Evolutionary conservation across 2,113 vertebrate genomes (phyloP).

Genomic region (Pimephales promelas): DNA sequence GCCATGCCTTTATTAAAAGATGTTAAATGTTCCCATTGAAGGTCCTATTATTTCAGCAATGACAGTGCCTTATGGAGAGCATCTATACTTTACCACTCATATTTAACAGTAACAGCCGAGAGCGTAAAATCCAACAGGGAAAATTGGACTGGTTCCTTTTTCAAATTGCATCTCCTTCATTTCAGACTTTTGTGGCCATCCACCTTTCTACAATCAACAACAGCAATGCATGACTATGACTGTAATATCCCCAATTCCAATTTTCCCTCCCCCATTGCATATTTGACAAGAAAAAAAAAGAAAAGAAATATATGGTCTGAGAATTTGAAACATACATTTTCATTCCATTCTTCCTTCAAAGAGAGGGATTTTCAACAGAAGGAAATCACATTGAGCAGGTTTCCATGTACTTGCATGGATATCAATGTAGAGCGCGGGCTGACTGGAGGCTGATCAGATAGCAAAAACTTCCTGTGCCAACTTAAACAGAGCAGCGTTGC

Average conservation of each 20-base stretch:
- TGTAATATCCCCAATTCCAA: not conserved
- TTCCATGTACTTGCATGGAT: not conserved
- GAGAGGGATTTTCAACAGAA: not conserved
- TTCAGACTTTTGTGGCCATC: not conserved
- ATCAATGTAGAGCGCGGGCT: not conserved
- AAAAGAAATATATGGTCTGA: not conserved
- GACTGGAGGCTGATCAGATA: constrained; percentile 11
- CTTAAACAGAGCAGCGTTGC: not conserved
- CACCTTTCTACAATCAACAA: not conserved
- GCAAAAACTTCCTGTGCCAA: not conserved
- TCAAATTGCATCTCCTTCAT: not conserved
- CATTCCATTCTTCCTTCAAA: not conserved
- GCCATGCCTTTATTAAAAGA: constrained; percentile 8
- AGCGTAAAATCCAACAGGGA: not conserved
- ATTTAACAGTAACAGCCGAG: not conserved
- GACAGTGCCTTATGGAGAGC: not conserved
- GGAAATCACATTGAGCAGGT: not conserved
- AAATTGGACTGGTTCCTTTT: not conserved
- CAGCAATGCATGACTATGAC: not conserved
- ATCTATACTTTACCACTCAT: not conserved
- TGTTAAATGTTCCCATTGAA: not conserved
- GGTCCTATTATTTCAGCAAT: not conserved
- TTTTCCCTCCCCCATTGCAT: not conserved
- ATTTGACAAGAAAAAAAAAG: not conserved
- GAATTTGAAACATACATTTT: not conserved